Percentiles rank a stretch among this genome's conserved stretches.
Evolutionary conservation across 1,140 invertebrate species (phyloP).

Genomic region (Drosophila auraria): DNA sequence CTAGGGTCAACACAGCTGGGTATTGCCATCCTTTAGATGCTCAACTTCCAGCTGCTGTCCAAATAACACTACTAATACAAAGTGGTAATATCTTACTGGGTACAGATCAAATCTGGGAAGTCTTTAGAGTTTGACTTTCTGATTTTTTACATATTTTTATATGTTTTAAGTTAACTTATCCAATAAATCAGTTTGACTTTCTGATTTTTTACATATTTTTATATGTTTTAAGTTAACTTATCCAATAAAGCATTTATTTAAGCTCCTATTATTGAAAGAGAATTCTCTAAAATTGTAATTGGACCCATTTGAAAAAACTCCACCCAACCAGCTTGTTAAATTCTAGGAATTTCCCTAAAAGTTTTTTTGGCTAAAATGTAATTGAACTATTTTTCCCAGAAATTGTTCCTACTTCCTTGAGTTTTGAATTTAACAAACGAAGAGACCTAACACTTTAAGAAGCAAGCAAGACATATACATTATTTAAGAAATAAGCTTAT

Average conservation of each 20-base stretch:
- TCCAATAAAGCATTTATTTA: background rate
- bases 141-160: background rate
- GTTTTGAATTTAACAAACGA: too few species aligned
- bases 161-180: background rate
- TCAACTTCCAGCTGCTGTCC: slow-evolving; percentile 10
- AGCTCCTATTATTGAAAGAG: background rate
- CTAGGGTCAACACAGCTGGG: background rate
- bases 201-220: background rate
- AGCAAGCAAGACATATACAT: background rate
- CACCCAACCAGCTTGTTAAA: background rate
- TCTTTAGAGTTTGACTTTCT: background rate
- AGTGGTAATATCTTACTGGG: background rate
- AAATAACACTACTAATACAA: slow-evolving; percentile 6
- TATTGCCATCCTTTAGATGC: background rate
- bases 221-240: background rate
- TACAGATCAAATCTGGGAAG: background rate
- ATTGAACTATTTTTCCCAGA: too few species aligned
- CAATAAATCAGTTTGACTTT: background rate
- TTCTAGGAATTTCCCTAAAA: background rate
- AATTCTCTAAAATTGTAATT: background rate
- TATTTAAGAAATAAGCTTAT: background rate
- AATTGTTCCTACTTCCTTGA: too few species aligned
- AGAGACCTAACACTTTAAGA: background rate
- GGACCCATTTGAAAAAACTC: too few species aligned
- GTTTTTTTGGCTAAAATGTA: too few species aligned